These are phyloP conservation scores for Cyclura pinguis DNA, from an alignment of 2,797 vertebrate species.

Conservation along the genomic window DNA sequence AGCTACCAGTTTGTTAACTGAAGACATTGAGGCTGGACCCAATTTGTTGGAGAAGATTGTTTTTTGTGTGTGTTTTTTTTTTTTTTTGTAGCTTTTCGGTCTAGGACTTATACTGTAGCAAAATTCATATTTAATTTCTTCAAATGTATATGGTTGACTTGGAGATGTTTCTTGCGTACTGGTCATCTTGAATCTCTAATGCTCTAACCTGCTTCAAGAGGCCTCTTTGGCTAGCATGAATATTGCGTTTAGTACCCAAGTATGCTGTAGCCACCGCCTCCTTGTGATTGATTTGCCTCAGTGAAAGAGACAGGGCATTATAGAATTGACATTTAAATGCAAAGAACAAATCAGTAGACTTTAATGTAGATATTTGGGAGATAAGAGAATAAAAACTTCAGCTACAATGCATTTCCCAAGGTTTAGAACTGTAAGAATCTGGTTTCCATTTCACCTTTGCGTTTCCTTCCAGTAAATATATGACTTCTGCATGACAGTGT, in stretches of 20 bases:
- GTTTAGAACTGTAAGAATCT: slow-evolving; percentile 12
- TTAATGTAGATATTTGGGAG: neutral
- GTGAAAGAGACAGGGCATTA: slow-evolving; percentile 42
- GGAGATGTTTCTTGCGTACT: slow-evolving; percentile 53
- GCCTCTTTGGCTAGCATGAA: slow-evolving; percentile 64
- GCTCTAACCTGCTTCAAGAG: slow-evolving; percentile 59
- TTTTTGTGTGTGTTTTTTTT: slow-evolving; percentile 23
- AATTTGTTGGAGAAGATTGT: slow-evolving; percentile 52
- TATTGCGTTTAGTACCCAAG: slow-evolving; percentile 65
- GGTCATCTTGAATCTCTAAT: slow-evolving; percentile 59
- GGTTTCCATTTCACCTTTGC: slow-evolving; percentile 8
- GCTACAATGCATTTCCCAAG: neutral
- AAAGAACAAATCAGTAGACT: slow-evolving; percentile 32
- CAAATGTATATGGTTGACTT: slow-evolving; percentile 58
- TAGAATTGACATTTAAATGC: slow-evolving; percentile 36
- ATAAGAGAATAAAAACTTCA: slow-evolving; percentile 28
- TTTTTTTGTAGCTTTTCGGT: slow-evolving; percentile 66
- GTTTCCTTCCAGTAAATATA: slow-evolving; percentile 4
- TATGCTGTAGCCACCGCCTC: slow-evolving; percentile 46
- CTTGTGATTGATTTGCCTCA: slow-evolving; percentile 52
- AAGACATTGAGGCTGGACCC: slow-evolving; percentile 64
- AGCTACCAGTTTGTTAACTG: slow-evolving; percentile 48
- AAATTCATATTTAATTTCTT: slow-evolving; percentile 71
- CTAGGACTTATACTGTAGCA: slow-evolving; percentile 69
- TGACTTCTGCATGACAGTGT: slow-evolving; percentile 18